These are phyloP conservation scores for Gallinago paraguaiae DNA, from an alignment of 2,113 vertebrate species.

Conservation along the genomic window DNA sequence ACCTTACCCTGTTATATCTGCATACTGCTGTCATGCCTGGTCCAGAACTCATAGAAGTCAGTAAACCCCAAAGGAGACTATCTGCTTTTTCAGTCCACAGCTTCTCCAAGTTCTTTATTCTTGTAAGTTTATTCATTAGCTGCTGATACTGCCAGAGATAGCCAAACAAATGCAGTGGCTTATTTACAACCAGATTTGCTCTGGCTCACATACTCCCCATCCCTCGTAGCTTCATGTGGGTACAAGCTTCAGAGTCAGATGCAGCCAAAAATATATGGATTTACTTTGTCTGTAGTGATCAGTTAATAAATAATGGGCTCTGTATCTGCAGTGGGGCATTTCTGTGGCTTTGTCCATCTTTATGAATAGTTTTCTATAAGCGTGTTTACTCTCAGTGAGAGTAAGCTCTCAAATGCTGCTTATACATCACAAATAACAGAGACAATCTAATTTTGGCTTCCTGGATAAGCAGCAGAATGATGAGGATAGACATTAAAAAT, in stretches of 20 bases:
- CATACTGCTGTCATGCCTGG: not conserved
- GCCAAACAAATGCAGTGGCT: not conserved
- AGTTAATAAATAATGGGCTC: not conserved
- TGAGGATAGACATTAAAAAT: not conserved
- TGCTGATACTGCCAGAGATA: not conserved
- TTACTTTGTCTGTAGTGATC: not conserved
- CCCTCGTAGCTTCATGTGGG: not conserved
- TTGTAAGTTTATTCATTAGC: not conserved
- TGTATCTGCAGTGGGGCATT: not conserved
- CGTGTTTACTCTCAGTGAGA: not conserved
- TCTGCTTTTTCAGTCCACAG: not conserved
- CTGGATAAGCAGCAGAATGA: not conserved
- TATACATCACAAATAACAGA: not conserved
- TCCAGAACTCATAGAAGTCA: not conserved
- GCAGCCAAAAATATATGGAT: not conserved
- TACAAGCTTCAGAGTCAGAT: not conserved
- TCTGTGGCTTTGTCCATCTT: not conserved
- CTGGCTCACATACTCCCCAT: not conserved
- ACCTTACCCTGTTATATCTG: not conserved
- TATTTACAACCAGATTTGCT: not conserved
- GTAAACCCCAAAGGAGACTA: not conserved
- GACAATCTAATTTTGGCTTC: not conserved
- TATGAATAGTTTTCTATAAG: not conserved
- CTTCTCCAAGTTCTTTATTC: not conserved
- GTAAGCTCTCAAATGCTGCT: not conserved